These are phyloP conservation scores for Falco peregrinus DNA, from an alignment of 2,797 vertebrate species.

Conservation along the genomic window DNA sequence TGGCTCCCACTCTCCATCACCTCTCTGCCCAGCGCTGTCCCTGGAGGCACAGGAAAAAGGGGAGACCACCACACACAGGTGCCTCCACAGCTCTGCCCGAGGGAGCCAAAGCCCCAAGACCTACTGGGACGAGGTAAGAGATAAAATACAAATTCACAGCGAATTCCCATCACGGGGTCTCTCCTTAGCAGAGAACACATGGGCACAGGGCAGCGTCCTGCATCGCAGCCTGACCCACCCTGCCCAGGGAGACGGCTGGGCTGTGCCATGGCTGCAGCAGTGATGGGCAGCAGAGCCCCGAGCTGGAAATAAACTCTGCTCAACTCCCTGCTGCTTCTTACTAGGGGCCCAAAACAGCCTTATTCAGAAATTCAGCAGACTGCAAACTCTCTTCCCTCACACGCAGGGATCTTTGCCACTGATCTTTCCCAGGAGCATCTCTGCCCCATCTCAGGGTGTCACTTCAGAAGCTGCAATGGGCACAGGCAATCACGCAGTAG, in stretches of 20 bases:
- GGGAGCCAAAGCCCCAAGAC: accelerated
- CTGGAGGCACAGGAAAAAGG: not conserved
- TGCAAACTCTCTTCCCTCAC: not conserved
- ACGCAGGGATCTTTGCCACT: not conserved
- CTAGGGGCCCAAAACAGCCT: not conserved
- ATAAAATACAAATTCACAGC: accelerated
- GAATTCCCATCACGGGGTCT: not conserved
- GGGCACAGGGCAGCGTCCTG: not conserved
- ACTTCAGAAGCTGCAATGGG: not conserved
- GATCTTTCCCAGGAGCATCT: not conserved
- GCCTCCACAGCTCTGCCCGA: accelerated
- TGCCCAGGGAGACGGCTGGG: not conserved
- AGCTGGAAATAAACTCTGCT: not conserved
- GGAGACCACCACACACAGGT: not conserved
- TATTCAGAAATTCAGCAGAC: not conserved
- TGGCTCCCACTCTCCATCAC: not conserved
- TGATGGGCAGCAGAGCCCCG: not conserved
- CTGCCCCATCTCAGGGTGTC: not conserved
- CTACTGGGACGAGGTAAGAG: not conserved
- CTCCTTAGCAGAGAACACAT: accelerated
- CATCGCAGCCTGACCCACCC: accelerated
- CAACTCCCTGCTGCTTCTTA: not conserved
- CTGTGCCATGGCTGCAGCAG: not conserved
- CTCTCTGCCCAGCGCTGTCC: accelerated
- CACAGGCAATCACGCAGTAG: not conserved